Conservation (phyloP, 35 echinoderm and acorn worm genomes). For the Eucidaris tribuloides region DNA sequence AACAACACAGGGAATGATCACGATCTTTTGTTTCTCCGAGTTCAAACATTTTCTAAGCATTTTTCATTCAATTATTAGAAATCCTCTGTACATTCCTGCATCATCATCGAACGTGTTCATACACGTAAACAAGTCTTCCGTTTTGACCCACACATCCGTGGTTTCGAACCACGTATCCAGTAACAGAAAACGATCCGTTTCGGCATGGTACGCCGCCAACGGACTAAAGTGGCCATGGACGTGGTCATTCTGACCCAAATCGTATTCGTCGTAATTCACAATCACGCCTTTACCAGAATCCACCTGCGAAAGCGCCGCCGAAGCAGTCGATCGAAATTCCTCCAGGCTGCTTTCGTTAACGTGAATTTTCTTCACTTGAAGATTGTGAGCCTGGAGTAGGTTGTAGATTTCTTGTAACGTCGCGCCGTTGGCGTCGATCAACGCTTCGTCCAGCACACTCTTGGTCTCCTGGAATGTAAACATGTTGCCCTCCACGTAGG, state of each 20-base stretch:
- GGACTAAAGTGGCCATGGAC: conserved; percentile 78
- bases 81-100: conserved; percentile 59
- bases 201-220: conserved; percentile 55
- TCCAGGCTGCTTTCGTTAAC: conserved; percentile 40
- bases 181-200: conserved; percentile 54
- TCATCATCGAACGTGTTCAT: conserved; percentile 71
- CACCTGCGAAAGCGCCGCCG: conserved; percentile 7
- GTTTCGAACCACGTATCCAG: conserved; percentile 73
- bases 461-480: conserved; percentile 55
- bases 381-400: conserved; percentile 24
- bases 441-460: conserved; percentile 12
- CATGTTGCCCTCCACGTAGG: conserved; percentile 56
- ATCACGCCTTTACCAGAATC: conserved; percentile 55
- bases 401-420: conserved; percentile 44
- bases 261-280: conserved; percentile 55
- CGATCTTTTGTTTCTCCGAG: no score
- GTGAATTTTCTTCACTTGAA: conserved; percentile 1
- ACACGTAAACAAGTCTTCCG: conserved; percentile 52
- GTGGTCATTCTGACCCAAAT: conserved; percentile 30
- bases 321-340: conserved; percentile 46
- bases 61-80: conserved; percentile 40
- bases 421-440: neutral
- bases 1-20: no score
- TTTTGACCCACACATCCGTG: conserved; percentile 50
- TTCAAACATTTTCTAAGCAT: no score